phyloP scores from a whole-genome alignment of 2,797 vertebrate species.

The Pseudocheirus occidentalis region DNA sequence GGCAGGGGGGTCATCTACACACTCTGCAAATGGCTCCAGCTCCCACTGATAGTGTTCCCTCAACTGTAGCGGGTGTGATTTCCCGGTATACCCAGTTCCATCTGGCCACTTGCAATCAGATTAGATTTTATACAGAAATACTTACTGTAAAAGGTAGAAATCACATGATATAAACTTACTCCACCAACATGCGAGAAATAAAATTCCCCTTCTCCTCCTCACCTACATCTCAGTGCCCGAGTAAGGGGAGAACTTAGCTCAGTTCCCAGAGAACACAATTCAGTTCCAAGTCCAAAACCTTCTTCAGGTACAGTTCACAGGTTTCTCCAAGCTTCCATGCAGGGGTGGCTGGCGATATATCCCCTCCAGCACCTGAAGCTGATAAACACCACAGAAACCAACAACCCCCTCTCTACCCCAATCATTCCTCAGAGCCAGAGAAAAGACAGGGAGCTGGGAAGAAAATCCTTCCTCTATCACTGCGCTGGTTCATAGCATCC shows the following conservation, averaged over 20 bases:
- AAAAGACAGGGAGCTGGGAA: background rate
- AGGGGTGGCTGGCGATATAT: no score
- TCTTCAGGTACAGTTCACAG: background rate
- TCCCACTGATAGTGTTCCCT: background rate
- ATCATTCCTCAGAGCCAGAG: background rate
- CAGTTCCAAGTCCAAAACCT: background rate
- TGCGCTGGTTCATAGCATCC: background rate
- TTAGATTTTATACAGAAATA: background rate
- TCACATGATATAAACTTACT: background rate
- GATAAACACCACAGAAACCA: background rate
- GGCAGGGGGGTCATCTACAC: background rate
- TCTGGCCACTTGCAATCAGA: background rate
- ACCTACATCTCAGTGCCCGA: background rate
- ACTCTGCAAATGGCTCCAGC: background rate
- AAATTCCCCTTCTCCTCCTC: background rate
- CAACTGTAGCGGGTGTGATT: no score
- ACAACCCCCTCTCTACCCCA: background rate
- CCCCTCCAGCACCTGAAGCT: background rate
- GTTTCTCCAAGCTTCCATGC: background rate
- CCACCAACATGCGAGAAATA: background rate
- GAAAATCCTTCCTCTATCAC: background rate
- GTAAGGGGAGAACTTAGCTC: background rate
- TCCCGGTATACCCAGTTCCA: background rate
- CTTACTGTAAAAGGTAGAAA: background rate
- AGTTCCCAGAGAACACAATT: background rate